Percentiles rank a stretch among this genome's conserved stretches.
Evolutionary conservation across 2,113 vertebrate genomes (phyloP).

Genomic region (Vidua macroura): DNA sequence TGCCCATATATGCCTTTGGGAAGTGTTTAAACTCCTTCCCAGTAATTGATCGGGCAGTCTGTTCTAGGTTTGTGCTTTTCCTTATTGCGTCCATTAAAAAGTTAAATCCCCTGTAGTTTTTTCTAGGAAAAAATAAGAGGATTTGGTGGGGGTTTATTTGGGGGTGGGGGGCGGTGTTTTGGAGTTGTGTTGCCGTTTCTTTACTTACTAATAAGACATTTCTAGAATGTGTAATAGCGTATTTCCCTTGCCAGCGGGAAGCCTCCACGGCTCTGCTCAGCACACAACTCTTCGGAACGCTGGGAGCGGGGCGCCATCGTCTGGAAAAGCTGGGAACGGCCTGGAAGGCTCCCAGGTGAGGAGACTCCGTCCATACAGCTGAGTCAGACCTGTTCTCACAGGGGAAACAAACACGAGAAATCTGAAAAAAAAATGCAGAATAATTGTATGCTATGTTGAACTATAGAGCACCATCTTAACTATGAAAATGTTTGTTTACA

Average conservation of each 20-base stretch:
- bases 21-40: not conserved
- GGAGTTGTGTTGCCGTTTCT: not conserved
- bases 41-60: not conserved
- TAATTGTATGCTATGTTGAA: not conserved
- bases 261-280: rapidly evolving
- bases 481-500: not conserved
- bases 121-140: not conserved
- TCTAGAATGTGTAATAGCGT: not conserved
- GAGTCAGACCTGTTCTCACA: not conserved
- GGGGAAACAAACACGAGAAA: not conserved
- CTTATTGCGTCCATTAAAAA: not conserved
- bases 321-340: not conserved
- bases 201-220: not conserved
- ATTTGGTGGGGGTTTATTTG: not conserved
- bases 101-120: not conserved
- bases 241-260: rapidly evolving
- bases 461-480: not conserved
- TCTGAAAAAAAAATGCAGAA: not conserved
- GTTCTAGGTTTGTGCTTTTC: not conserved
- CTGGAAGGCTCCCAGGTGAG: rapidly evolving
- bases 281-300: rapidly evolving
- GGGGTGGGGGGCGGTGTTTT: not conserved
- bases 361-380: rapidly evolving
- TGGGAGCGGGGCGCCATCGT: not conserved
- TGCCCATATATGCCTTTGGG: not conserved